Evolutionary conservation across 2,888 invertebrate genomes (phyloP).

Genomic region (Myopa tessellatipennis): DNA sequence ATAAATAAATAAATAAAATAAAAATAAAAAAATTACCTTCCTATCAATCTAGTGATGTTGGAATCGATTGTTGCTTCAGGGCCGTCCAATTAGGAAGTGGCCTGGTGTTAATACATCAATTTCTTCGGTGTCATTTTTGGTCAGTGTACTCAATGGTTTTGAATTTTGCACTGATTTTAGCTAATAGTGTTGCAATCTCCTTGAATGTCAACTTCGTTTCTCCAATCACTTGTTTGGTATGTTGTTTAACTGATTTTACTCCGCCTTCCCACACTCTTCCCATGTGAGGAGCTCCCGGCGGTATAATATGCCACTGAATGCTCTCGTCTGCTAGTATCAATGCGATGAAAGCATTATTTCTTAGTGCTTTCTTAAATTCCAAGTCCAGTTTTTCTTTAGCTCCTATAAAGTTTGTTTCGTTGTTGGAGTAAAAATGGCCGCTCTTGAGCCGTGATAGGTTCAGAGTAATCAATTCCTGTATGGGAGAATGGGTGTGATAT

Average conservation of each 20-base stretch:
- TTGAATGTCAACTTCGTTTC: neutral
- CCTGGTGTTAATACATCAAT: too few relatives aligned
- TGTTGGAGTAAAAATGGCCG: neutral
- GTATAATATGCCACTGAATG: neutral
- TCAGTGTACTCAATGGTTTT: too few relatives aligned
- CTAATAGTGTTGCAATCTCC: neutral
- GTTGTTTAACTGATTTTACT: neutral
- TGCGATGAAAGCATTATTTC: neutral
- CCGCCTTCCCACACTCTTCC: neutral
- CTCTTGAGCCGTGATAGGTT: neutral
- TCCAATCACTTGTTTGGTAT: neutral
- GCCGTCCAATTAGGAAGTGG: too few relatives aligned
- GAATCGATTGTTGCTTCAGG: too few relatives aligned
- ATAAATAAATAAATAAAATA: too few relatives aligned
- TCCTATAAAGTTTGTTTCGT: neutral
- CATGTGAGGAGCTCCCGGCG: constrained; percentile 11
- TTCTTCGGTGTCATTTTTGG: too few relatives aligned
- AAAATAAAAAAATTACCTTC: too few relatives aligned
- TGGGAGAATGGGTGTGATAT: neutral
- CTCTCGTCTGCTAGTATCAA: neutral
- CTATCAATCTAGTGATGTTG: too few relatives aligned
- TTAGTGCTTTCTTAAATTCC: neutral
- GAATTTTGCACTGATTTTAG: neutral
- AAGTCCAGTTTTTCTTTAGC: neutral
- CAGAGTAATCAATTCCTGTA: constrained; percentile 2